Percentiles rank a stretch among this genome's conserved stretches.
Conservation (phyloP, 35 echinoderm and acorn worm species). For the Patiria miniata region DNA sequence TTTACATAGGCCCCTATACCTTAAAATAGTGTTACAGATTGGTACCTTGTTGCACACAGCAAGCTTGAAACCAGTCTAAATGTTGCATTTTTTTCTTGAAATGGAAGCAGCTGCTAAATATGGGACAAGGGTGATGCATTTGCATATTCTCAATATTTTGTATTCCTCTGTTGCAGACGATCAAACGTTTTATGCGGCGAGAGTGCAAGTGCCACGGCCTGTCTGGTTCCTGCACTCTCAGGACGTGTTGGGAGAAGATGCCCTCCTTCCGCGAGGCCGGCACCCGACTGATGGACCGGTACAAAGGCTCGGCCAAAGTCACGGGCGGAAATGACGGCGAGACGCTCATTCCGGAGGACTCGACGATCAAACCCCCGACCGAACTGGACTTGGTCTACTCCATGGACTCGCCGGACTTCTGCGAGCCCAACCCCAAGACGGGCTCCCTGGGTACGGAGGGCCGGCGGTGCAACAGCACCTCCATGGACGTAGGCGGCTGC, state of each 20-base stretch:
- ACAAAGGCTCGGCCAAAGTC: conserved; percentile 92
- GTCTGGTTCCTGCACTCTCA: conserved; percentile 89
- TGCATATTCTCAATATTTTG: neutral
- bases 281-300: conserved; percentile 72
- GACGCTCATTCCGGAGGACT: conserved; percentile 69
- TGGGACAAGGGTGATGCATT: too few relatives aligned
- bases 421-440: conserved; percentile 70
- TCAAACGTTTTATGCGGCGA: conserved; percentile 58
- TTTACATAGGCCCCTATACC: too few relatives aligned
- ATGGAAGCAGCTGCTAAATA: too few relatives aligned
- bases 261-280: conserved; percentile 88
- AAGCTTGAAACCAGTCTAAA: too few relatives aligned
- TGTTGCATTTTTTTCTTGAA: too few relatives aligned
- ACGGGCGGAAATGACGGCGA: conserved; percentile 89
- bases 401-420: conserved; percentile 87
- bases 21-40: too few relatives aligned
- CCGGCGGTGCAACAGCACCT: conserved; percentile 82
- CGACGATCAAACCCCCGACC: conserved; percentile 66
- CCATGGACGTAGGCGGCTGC: conserved; percentile 81
- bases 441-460: conserved; percentile 87
- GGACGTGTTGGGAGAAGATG: conserved; percentile 98
- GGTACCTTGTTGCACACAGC: too few relatives aligned
- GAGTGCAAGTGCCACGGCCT: conserved; percentile 96
- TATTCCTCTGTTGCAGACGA: conserved; percentile 52
- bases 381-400: conserved; percentile 78